A percentile compares a stretch with the other conserved stretches of the same genome.
These are phyloP conservation scores for Leptopilina myrica DNA, from an alignment of 2,888 invertebrate genomes.

Conservation along the genomic window DNA sequence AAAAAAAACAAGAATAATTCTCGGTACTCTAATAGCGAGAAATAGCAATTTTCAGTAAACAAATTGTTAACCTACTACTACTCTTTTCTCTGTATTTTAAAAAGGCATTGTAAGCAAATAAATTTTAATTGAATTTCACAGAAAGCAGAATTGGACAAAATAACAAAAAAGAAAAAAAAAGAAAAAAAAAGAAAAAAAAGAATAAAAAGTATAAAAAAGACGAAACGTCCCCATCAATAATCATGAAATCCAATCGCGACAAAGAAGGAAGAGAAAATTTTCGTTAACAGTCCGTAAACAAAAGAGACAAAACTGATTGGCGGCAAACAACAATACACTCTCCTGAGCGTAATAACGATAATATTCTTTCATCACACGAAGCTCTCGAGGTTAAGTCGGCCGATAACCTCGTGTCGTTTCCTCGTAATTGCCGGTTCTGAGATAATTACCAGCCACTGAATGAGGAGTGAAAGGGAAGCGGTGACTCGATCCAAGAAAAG, in stretches of 20 bases:
- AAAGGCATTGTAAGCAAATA: background rate
- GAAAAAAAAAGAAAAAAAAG: background rate
- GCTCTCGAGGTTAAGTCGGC: constrained; percentile 37
- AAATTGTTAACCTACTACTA: constrained; percentile 14
- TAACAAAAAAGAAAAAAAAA: background rate
- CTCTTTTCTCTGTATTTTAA: background rate
- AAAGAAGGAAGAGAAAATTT: background rate
- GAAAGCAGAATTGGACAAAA: background rate
- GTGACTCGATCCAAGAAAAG: constrained; percentile 28
- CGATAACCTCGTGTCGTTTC: constrained; percentile 41
- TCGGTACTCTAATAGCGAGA: background rate
- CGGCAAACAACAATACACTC: constrained; percentile 26
- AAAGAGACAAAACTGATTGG: constrained; percentile 10
- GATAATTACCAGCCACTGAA: constrained; percentile 36
- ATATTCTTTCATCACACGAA: constrained; percentile 34
- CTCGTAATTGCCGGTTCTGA: constrained; percentile 39
- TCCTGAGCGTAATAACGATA: background rate
- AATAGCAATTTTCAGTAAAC: constrained; percentile 28
- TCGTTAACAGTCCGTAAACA: constrained; percentile 4
- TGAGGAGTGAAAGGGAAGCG: constrained; percentile 41
- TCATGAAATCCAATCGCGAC: background rate
- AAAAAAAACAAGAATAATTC: background rate
- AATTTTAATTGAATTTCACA: constrained; percentile 17
- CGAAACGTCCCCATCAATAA: too few species aligned
- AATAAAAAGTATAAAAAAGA: background rate